Evolutionary conservation across 2,888 invertebrate species (phyloP), one percentile per base, ranked within the genome.

Genomic region (Leptarthrus brevirostris): DNA sequence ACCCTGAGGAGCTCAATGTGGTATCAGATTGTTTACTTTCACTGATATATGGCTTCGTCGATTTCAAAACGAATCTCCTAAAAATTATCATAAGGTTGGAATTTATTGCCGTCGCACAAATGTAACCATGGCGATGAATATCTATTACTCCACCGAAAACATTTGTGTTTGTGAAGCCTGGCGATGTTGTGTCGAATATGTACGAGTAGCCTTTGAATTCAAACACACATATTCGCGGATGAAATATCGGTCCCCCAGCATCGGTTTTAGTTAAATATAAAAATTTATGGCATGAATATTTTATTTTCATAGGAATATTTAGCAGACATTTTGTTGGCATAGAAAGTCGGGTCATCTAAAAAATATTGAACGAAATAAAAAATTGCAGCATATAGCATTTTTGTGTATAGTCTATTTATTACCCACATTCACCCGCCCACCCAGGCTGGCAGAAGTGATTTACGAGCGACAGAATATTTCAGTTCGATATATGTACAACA

Each of bases 261-360:
- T 8, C 20, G 49, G 18, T 16, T 49, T 49, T 12, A 8, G 49
- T 20, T 49, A 16, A 49, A 49, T 16, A 8, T 16, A 16, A 49
- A 49, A 49, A 49, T 49, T 49, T 49, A 49, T 49, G 49, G 49
- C 16, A 16, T 6, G 49, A 49, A 49, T 49, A 49, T 49, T 49
- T 49, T 49, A 49, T 18, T 49, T 49, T 49, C 22, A 16, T 49
- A 49, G 49, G 16, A 20, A 16, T 3, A 49, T 49, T 49, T 16
- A 49, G 49, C 18, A 16, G 49, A 20, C 20, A 20, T 49, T 49
- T 49, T 49, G n/a, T 47, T 47, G 16, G 12, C 47, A 47, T 47
- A 12, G 47, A 47, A 47, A 47, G 47, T 47, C 12, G 47, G 16
- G 16, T 12, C 47, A 47, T 47, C 16, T 12, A 47, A 49, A 49